Evolutionary conservation across 2,113 vertebrate genomes (phyloP).

Genomic region (Azemiops feae): DNA sequence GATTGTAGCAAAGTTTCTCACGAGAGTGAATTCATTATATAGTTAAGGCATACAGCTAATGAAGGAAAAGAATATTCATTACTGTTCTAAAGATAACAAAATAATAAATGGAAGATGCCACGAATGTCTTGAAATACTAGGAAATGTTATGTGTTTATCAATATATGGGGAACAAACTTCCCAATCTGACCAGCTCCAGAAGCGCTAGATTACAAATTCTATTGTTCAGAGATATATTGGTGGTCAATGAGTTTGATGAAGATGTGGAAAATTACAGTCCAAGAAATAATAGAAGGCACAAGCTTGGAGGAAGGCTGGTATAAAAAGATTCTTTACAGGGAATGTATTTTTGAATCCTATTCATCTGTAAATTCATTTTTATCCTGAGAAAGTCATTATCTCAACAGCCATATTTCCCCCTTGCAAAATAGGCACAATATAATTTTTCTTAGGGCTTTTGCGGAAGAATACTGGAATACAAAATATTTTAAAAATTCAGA

Average conservation of each 20-base stretch:
- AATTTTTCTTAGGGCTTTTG: neutral
- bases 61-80: neutral
- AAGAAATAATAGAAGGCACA: neutral
- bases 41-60: neutral
- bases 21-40: neutral
- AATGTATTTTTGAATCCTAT: neutral
- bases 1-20: neutral
- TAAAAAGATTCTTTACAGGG: neutral
- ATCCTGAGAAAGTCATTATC: neutral
- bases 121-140: neutral
- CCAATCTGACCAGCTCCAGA: neutral
- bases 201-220: neutral
- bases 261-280: neutral
- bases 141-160: neutral
- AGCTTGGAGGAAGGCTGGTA: neutral
- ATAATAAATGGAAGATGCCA: neutral
- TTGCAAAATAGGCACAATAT: neutral
- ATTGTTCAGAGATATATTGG: neutral
- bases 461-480: neutral
- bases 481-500: neutral
- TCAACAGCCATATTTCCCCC: neutral
- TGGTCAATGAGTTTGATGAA: neutral
- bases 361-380: neutral
- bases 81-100: neutral
- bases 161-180: neutral